Evolutionary conservation across 2,888 invertebrate genomes (phyloP), one percentile per base, ranked within the genome.

Genomic region (Nineta flava): DNA sequence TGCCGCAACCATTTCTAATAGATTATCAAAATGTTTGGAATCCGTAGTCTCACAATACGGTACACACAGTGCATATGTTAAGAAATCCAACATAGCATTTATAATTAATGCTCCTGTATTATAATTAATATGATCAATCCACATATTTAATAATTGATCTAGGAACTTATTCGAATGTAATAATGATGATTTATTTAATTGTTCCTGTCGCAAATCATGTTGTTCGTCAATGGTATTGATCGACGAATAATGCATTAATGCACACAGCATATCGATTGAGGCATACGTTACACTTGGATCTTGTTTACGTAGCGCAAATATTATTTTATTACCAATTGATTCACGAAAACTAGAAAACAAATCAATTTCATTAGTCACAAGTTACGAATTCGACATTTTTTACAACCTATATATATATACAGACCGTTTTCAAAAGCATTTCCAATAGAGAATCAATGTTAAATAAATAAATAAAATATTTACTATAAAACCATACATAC

Each of bases 11-110:
- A 97, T 82, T 68, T 93, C 91, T 19, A 97, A 69, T 48, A 97
- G 72, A 57, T 81, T 81, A 66, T 99, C 97, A 67, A 95, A 95
- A 64, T 92, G 91, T 62, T 88, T 88, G 47, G 94, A 93, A 62
- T 96, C 94, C 0, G 99, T 99, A 4, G 99, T 99, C 70, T 99
- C 99, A 62, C 94, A 93, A 70, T 97, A 99, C 4, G 99, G 99
- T 54, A 96, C 93, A 70, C 99, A 99, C 41, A 99, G 75, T 3
- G 95, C 87, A 71, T 96, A 99, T 38, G 97, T 99, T 54, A 99
- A 72, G 64, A 99, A 92, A 69, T 99, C 99, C 64, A 99, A 73
- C 95, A 99, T 95, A 55, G 95, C 91, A 31, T 95, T 87, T 54
- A 99, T 88, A 12, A 99, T 90, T 46, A 99, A 69, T 44, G 97